Conservation (phyloP, 2,113 vertebrate genomes). For the Notothenia coriiceps region DNA sequence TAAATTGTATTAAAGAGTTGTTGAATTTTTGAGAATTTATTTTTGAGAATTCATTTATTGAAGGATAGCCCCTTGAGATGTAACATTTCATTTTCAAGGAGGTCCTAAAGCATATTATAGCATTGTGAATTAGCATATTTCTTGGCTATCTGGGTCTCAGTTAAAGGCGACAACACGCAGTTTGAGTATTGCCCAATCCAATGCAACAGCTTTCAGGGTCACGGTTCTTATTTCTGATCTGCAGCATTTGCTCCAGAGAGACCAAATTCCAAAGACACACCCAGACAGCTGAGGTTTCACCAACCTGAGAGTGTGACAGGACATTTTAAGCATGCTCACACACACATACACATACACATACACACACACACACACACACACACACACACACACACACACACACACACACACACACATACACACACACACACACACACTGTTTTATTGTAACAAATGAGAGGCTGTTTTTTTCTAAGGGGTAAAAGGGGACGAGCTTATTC, state of each 20-base stretch:
- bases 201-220: conserved; percentile 3
- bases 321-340: conserved; percentile 15
- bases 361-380: too few species aligned
- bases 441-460: conserved; percentile 12
- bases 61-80: too few species aligned
- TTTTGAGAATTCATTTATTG: too few species aligned
- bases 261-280: conserved; percentile 67
- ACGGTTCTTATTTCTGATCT: conserved; percentile 43
- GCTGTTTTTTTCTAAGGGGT: neutral
- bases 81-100: too few species aligned
- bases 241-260: conserved; percentile 52
- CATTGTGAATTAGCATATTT: neutral
- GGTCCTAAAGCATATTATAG: too few species aligned
- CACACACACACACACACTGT: neutral
- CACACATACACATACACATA: too few species aligned
- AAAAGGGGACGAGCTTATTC: neutral
- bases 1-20: neutral
- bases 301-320: conserved; percentile 21
- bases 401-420: neutral
- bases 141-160: neutral
- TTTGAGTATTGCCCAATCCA: neutral
- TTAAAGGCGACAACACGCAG: too few species aligned
- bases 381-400: too few species aligned
- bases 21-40: too few species aligned
- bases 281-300: conserved; percentile 68